Evolutionary conservation across 2,888 invertebrate genomes (phyloP).

Genomic region (Ophioninae sp.): DNA sequence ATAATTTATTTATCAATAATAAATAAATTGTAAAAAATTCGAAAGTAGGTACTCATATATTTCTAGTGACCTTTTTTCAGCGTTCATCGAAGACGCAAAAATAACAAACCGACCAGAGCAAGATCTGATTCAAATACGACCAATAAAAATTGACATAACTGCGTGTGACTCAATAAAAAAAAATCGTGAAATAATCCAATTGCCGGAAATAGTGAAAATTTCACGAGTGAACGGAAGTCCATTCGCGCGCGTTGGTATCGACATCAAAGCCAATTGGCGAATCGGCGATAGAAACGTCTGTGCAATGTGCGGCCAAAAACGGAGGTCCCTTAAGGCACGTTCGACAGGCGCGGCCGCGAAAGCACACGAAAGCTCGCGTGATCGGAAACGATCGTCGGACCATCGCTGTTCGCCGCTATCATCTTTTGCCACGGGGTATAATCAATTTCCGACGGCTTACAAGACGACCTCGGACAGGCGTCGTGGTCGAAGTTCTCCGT

Average conservation of each 20-base stretch:
- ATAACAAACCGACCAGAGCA: too few species aligned
- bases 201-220: not conserved
- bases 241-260: not conserved
- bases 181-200: not conserved
- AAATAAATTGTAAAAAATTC: too few species aligned
- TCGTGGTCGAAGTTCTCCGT: not conserved
- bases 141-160: not conserved
- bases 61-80: not conserved
- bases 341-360: not conserved
- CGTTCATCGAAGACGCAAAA: not conserved
- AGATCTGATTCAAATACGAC: not conserved
- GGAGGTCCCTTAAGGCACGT: not conserved
- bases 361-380: too few species aligned
- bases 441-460: too few species aligned
- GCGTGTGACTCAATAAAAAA: not conserved
- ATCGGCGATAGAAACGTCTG: not conserved
- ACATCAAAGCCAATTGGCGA: too few species aligned
- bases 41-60: not conserved
- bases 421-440: too few species aligned
- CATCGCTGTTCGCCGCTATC: not conserved
- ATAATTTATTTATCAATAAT: too few species aligned
- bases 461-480: too few species aligned
- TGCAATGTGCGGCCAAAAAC: not conserved
- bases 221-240: not conserved
- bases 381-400: too few species aligned